Evolutionary conservation across 2,113 vertebrate genomes (phyloP).

Genomic region (Dryoscopus gambensis): DNA sequence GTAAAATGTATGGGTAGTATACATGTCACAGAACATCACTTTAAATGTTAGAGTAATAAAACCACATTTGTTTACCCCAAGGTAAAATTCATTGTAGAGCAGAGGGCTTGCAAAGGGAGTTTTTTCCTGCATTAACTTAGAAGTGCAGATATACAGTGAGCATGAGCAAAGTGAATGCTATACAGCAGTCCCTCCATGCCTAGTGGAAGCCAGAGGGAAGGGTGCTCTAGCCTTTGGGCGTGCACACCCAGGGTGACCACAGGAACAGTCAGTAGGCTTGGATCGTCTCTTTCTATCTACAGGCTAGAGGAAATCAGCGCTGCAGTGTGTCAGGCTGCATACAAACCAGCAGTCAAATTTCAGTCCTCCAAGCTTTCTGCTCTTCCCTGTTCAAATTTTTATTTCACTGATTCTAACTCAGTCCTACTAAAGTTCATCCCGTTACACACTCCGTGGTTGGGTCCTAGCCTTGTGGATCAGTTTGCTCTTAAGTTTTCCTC

Average conservation of each 20-base stretch:
- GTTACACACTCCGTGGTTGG: not conserved
- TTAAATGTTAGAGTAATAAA: not conserved
- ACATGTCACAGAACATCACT: not conserved
- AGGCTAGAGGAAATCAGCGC: not conserved
- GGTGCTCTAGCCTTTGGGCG: not conserved
- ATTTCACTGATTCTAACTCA: not conserved
- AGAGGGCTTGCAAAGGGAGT: not conserved
- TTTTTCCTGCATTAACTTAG: not conserved
- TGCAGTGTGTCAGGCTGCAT: not conserved
- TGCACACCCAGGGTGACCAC: not conserved
- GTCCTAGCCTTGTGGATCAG: not conserved
- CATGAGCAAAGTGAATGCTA: not conserved
- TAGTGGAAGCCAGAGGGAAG: not conserved
- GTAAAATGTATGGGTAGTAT: not conserved
- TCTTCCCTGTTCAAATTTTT: not conserved
- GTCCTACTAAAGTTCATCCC: not conserved
- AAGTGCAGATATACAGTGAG: not conserved
- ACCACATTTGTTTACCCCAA: not conserved
- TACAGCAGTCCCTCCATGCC: not conserved
- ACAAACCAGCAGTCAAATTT: not conserved
- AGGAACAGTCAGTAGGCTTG: not conserved
- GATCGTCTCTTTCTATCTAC: not conserved
- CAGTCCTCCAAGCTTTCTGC: not conserved
- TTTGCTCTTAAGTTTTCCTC: constrained; percentile 24
- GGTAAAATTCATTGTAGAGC: not conserved